Percentiles rank a stretch among this genome's conserved stretches.
Conservation (phyloP, 2,113 vertebrate genomes). For the Oreotrochilus melanogaster region DNA sequence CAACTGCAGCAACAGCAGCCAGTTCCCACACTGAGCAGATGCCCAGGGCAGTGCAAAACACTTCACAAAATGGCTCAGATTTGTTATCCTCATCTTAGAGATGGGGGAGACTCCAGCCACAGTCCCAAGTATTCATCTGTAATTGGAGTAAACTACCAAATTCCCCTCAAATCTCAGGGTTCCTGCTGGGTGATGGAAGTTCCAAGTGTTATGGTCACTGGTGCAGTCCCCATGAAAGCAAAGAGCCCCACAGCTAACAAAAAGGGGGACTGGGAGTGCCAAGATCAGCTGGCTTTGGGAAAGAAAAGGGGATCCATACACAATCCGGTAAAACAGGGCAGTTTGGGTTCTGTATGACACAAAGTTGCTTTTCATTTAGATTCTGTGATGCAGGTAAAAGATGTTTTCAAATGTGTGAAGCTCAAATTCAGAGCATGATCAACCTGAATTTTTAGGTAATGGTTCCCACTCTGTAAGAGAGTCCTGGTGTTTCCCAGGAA, state of each 20-base stretch:
- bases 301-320: neutral
- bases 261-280: neutral
- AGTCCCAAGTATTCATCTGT: neutral
- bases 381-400: neutral
- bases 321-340: neutral
- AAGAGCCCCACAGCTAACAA: accelerated
- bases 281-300: neutral
- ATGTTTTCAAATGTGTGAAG: neutral
- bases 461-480: neutral
- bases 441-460: neutral
- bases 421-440: neutral
- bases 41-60: neutral
- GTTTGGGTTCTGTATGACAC: neutral
- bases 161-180: no score
- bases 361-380: neutral
- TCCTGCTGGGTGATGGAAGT: neutral
- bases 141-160: neutral
- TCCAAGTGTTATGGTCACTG: accelerated
- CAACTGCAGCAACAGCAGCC: neutral
- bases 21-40: neutral
- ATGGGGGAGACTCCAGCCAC: neutral
- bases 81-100: neutral
- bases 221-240: neutral
- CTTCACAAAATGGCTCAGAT: neutral
- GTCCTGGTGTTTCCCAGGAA: neutral